These are phyloP conservation scores for Chionomys nivalis DNA, from an alignment of 2,113 vertebrate species.

Conservation along the genomic window DNA sequence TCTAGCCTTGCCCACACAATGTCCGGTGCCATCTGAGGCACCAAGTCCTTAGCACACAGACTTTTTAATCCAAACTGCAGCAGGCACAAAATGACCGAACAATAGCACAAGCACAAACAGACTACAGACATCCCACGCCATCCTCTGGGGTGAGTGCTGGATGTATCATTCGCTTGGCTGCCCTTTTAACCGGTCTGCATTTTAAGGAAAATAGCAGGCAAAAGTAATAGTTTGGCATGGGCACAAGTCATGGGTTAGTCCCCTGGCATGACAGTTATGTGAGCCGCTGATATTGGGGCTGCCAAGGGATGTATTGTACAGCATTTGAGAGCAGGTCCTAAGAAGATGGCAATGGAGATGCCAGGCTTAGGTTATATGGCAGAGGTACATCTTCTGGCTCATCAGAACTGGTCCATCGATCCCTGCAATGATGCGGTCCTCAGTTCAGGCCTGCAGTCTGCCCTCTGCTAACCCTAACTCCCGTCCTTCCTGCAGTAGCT, in stretches of 20 bases:
- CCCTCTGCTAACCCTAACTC: not conserved
- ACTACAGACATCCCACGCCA: not conserved
- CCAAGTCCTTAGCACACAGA: not conserved
- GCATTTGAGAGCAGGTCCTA: not conserved
- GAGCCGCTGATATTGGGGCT: not conserved
- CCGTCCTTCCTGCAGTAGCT: no score
- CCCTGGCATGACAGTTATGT: not conserved
- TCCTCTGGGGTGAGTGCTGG: not conserved
- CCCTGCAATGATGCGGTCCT: not conserved
- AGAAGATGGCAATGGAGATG: not conserved
- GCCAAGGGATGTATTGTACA: not conserved
- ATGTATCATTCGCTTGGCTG: not conserved
- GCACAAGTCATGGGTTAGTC: accelerated
- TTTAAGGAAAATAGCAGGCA: not conserved
- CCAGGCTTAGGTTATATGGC: not conserved
- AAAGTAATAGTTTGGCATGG: not conserved
- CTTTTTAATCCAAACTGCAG: not conserved
- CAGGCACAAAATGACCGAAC: not conserved
- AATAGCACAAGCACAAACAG: not conserved
- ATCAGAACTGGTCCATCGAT: not conserved
- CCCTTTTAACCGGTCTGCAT: not conserved
- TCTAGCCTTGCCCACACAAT: not conserved
- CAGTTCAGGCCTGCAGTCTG: not conserved
- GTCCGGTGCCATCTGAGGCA: not conserved
- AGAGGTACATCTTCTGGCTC: not conserved